A percentile compares a stretch with the other conserved stretches of the same genome.
phyloP scores from a whole-genome alignment of 2,888 invertebrate species.

The Ariolimax columbianus region DNA sequence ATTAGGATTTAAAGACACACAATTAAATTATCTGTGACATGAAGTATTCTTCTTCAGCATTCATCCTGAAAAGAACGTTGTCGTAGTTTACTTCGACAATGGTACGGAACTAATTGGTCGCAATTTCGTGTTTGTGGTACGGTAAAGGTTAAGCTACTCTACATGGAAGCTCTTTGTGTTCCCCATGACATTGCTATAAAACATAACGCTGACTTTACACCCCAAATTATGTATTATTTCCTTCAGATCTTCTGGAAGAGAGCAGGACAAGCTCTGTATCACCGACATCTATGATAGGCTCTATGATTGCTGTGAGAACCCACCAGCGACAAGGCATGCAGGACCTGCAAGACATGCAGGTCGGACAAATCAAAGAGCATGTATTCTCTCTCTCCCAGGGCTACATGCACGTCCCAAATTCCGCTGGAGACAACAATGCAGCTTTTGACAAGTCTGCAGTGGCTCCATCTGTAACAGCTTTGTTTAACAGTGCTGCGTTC shows the following conservation, averaged over 20 bases:
- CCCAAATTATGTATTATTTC: too few relatives aligned
- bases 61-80: too few relatives aligned
- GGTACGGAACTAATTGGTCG: too few relatives aligned
- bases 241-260: constrained; percentile 41
- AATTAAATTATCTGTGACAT: too few relatives aligned
- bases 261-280: constrained; percentile 30
- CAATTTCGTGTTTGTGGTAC: too few relatives aligned
- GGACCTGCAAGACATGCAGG: background rate
- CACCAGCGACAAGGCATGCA: background rate
- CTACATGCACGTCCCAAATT: constrained; percentile 37
- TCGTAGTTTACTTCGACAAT: too few relatives aligned
- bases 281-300: constrained; percentile 14
- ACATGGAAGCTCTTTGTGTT: too few relatives aligned
- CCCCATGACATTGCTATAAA: too few relatives aligned
- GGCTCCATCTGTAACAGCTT: constrained; percentile 60
- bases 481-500: constrained; percentile 62
- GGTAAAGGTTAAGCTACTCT: too few relatives aligned
- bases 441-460: constrained; percentile 48
- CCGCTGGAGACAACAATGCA: constrained; percentile 48
- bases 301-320: constrained; percentile 5
- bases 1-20: too few relatives aligned
- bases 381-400: background rate
- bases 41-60: too few relatives aligned
- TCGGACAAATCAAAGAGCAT: constrained; percentile 29
- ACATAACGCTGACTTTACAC: too few relatives aligned